These are phyloP conservation scores for Conger conger DNA, from an alignment of 2,113 vertebrate species.

Conservation along the genomic window DNA sequence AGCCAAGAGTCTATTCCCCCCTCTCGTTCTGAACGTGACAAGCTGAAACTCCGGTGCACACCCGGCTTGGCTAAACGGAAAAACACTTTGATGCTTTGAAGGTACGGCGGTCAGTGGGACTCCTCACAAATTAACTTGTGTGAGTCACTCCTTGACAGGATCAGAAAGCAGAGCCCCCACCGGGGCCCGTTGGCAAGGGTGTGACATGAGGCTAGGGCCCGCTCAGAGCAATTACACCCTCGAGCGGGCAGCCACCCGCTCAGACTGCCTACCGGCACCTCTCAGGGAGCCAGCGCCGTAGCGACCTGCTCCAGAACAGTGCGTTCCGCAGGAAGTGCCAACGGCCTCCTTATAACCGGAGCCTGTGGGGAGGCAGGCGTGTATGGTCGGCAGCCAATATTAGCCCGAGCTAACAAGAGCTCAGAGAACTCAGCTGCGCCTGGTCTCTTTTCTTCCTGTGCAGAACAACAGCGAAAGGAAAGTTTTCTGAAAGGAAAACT, in stretches of 20 bases:
- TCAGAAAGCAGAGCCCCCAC: not conserved
- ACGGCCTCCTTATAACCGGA: not conserved
- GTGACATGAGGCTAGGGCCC: not conserved
- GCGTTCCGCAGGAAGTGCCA: not conserved
- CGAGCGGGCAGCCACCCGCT: not conserved
- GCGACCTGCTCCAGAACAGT: not conserved
- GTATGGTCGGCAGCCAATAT: not conserved
- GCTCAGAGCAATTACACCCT: slow-evolving; percentile 10
- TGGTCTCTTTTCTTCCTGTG: not conserved
- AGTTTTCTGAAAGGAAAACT: not conserved
- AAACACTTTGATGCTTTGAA: not conserved
- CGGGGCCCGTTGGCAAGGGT: not conserved
- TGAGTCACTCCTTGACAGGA: not conserved
- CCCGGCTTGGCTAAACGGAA: not conserved
- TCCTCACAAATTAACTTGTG: not conserved
- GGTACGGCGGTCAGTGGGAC: not conserved
- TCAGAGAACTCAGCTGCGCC: not conserved
- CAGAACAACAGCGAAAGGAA: not conserved
- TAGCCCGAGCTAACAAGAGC: not conserved
- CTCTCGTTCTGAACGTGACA: not conserved
- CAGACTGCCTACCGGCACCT: not conserved
- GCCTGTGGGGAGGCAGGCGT: not conserved
- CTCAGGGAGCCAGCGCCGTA: not conserved
- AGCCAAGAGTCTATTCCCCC: not conserved
- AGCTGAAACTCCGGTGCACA: not conserved